Evolutionary conservation across 2,797 vertebrate genomes (phyloP).

Genomic region (Ibycter americanus): DNA sequence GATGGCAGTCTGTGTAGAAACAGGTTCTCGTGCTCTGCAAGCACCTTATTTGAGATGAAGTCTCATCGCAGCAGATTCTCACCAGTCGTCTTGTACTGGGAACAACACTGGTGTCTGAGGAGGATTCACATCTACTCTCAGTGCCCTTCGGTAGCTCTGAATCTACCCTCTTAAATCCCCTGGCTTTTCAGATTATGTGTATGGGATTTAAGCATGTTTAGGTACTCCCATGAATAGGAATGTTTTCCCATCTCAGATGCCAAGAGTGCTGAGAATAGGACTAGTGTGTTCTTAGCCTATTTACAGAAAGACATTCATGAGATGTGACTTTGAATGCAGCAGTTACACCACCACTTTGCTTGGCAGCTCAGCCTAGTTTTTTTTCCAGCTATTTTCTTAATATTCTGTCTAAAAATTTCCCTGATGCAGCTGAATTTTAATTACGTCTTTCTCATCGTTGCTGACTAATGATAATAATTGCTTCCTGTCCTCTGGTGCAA

Average conservation of each 20-base stretch:
- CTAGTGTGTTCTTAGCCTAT: neutral
- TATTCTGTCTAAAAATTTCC: constrained; percentile 17
- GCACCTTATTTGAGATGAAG: neutral
- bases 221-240: neutral
- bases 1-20: neutral
- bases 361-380: neutral
- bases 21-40: neutral
- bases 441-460: constrained; percentile 48
- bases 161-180: neutral
- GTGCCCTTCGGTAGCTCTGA: neutral
- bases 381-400: neutral
- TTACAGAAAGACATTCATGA: neutral
- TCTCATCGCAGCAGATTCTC: neutral
- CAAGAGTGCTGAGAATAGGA: neutral
- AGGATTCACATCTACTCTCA: neutral
- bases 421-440: constrained; percentile 56
- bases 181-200: neutral
- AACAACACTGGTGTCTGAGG: neutral
- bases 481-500: constrained; percentile 53
- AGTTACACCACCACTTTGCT: neutral
- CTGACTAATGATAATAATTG: constrained; percentile 68
- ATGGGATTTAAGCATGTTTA: neutral
- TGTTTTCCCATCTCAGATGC: neutral
- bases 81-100: neutral
- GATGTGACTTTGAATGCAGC: neutral